Evolutionary conservation across 2,888 invertebrate genomes (phyloP), one percentile per base, ranked within the genome.

Genomic region (Hypsopygia costalis): DNA sequence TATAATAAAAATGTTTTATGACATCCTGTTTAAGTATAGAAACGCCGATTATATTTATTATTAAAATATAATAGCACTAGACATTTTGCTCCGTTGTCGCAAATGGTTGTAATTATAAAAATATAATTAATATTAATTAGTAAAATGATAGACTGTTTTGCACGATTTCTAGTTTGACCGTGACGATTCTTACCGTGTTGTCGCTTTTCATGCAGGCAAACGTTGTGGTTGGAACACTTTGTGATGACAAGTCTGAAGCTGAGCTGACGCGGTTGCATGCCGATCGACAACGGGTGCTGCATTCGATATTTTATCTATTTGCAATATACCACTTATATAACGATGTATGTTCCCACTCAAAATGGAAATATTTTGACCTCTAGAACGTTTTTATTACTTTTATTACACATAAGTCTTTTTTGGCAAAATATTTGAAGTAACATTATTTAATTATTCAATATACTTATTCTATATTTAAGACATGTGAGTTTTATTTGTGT

Each of bases 361-460:
- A 75, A 76, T 81, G 75, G 73, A 82, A 81, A 83, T 80, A 77
- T 83, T 80, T 82, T 79, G 67, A 80, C 72, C 68, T 81, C 73
- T 87, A 80, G 72, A 79, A 81, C 70, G 69, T 82, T 82, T 39
- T 79, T 75, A 75, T 87, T 87, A 87, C 64, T 85, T 87, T 88
- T 80, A 74, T 76, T 79, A 85, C 86, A 85, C 79, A 73, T 82
- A 86, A 83, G 82, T 82, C 81, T 86, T 86, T 80, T 85, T 86
- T 83, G 86, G 83, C 82, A 78, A 81, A 67, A 80, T 82, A 86
- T 82, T 88, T 85, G 81, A 86, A 83, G 72, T 88, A 86, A 87
- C 80, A 83, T 87, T 87, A 88, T 88, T 88, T 88, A 86, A 88
- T 81, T 87, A 88, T 88, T 87, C 85, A 88, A 86, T 88, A 88